Percentiles rank a stretch among this genome's conserved stretches.
Evolutionary conservation across 2,113 vertebrate species (phyloP).

Genomic region (Semnornis frantzii): DNA sequence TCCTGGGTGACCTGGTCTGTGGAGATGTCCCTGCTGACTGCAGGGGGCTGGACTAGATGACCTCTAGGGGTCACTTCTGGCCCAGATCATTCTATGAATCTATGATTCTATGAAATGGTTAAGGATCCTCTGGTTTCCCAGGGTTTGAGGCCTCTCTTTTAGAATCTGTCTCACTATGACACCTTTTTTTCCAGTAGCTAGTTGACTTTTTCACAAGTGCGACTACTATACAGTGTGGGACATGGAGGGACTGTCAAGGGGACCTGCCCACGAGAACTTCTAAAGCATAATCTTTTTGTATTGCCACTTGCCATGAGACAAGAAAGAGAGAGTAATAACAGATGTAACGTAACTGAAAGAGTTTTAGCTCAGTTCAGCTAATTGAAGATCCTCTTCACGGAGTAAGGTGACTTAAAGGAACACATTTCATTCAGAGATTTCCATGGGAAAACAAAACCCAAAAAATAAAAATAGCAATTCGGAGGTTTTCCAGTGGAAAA

Average conservation of each 20-base stretch:
- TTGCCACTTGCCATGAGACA: neutral
- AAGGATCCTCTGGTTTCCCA: neutral
- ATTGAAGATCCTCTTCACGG: neutral
- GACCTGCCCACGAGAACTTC: neutral
- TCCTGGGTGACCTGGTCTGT: too few relatives aligned
- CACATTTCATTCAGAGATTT: constrained; percentile 41
- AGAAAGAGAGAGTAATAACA: neutral
- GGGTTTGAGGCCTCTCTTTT: neutral
- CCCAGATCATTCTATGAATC: too few relatives aligned
- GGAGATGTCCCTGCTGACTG: too few relatives aligned
- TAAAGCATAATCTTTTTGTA: neutral
- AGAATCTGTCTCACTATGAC: neutral
- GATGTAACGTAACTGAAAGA: neutral
- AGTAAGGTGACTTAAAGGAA: constrained; percentile 34
- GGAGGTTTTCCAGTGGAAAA: constrained; percentile 65
- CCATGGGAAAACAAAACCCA: constrained; percentile 33
- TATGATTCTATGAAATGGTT: neutral
- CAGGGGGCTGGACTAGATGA: too few relatives aligned
- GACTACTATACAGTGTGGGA: neutral
- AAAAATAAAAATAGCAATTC: constrained; percentile 26
- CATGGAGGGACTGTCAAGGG: neutral
- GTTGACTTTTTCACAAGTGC: neutral
- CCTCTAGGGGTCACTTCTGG: too few relatives aligned
- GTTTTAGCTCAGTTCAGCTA: neutral
- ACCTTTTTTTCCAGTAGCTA: neutral